phyloP scores from a whole-genome alignment of 2,888 invertebrate species.

The Agrotis ipsilon region DNA sequence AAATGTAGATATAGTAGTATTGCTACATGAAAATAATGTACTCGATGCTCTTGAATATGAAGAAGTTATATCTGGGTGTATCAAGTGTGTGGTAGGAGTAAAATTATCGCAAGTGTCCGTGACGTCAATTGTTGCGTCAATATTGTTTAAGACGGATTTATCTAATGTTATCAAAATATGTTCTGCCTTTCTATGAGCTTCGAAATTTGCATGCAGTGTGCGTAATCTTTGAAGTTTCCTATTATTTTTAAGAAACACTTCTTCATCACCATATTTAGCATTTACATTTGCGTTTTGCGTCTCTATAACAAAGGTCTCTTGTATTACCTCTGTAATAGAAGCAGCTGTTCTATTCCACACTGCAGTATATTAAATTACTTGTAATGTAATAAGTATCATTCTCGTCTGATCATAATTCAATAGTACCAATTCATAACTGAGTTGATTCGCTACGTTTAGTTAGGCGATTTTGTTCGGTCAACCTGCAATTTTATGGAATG shows the following conservation, averaged over 20 bases:
- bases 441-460: conserved; percentile 52
- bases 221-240: conserved; percentile 1
- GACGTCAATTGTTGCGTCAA: conserved; percentile 49
- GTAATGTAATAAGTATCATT: conserved; percentile 64
- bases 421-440: conserved; percentile 49
- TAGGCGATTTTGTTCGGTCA: conserved; percentile 47
- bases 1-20: conserved; percentile 42
- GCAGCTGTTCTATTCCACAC: conserved; percentile 28
- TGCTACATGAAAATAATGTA: conserved; percentile 21
- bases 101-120: conserved; percentile 42
- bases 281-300: neutral
- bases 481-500: conserved; percentile 45
- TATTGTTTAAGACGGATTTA: conserved; percentile 41
- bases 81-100: conserved; percentile 39
- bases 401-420: conserved; percentile 55
- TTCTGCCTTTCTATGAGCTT: conserved; percentile 11
- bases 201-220: neutral
- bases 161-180: conserved; percentile 24
- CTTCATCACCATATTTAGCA: neutral
- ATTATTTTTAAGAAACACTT: neutral
- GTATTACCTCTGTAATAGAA: conserved; percentile 23
- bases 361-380: conserved; percentile 54
- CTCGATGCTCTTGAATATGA: conserved; percentile 27
- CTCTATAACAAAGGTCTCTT: conserved; percentile 21
- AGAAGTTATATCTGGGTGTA: conserved; percentile 35